Evolutionary conservation across 2,797 vertebrate genomes (phyloP), one percentile per base, ranked within the genome.

Genomic region (Clamator glandarius): DNA sequence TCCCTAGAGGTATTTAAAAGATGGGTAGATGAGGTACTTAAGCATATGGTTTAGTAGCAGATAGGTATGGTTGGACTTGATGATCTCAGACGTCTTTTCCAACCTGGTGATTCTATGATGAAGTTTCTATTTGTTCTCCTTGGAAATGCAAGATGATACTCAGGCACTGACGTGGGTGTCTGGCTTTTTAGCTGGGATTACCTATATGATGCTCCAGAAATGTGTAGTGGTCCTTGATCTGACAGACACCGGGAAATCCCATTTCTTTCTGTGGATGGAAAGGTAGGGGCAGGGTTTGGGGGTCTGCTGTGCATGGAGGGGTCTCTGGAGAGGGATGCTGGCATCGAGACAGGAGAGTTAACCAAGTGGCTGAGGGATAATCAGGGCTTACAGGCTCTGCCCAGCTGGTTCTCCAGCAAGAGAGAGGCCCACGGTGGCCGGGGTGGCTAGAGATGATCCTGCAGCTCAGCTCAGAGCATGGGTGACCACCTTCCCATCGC

Each of bases 401-500:
- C 51, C 61, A 44, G 36, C 9, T 28, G 31, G 14, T 50, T 73
- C 48, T 79, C 36, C 62, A 79, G 62, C 1, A 0, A 51, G 15
- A 73, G 31, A 78, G 67, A 75, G 51, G 51, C 69, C 18, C 5
- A 10, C 0, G 2, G 33, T 0, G 3, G 35, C 35, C 39, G 35
- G 12, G 19, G 58, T 0, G 4, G 48, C 54, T 72, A 44, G 17
- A 76, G 48, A 54, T 63, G 66, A 20, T 33, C 59, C 81, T 28
- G 25, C 51, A 42, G 28, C 55, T n/a, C 0, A 1, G 39, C 5
- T 42, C 39, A 69, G 66, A 3, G 2, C 36, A 15, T 5, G 23
- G 57, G 21, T 4, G 28, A 64, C 55, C 33, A 42, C 46, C 24
- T 36, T 41, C 57, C 66, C 61, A 14, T 16, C 42, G n/a, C 48